phyloP scores from a whole-genome alignment of 1,140 invertebrate genomes.

The Brachionus rotundiformis region DNA sequence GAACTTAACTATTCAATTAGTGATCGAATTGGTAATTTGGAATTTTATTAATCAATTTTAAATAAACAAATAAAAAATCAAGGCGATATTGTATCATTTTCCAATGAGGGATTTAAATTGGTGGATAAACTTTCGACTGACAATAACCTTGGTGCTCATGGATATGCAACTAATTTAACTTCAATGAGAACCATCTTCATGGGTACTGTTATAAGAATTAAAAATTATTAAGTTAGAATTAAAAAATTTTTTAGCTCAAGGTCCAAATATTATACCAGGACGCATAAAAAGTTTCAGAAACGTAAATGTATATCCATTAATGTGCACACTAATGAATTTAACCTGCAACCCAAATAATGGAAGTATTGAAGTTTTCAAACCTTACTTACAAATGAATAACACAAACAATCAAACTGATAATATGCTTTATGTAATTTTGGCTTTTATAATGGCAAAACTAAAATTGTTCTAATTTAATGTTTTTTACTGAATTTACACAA shows the following conservation, averaged over 20 bases:
- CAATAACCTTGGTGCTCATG: constrained; percentile 68
- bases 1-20: constrained; percentile 66
- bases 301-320: constrained; percentile 72
- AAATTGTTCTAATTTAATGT: background rate
- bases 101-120: constrained; percentile 36
- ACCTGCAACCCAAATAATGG: constrained; percentile 55
- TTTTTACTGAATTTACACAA: background rate
- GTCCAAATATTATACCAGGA: constrained; percentile 69
- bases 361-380: background rate
- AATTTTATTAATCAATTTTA: background rate
- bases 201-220: background rate
- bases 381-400: background rate
- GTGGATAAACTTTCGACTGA: background rate
- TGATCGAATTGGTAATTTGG: constrained; percentile 13
- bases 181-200: constrained; percentile 74
- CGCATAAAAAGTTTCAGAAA: constrained; percentile 68
- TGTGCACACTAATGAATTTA: constrained; percentile 69
- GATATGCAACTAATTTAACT: constrained; percentile 69
- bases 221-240: background rate
- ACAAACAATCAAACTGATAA: background rate
- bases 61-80: background rate
- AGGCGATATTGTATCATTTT: constrained; percentile 29
- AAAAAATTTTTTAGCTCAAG: constrained; percentile 63
- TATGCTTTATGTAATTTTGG: background rate
- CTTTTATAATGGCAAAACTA: background rate